A percentile compares a stretch with the other conserved stretches of the same genome.
Conservation (phyloP, 2,888 invertebrate species). For the Agriopis marginaria region DNA sequence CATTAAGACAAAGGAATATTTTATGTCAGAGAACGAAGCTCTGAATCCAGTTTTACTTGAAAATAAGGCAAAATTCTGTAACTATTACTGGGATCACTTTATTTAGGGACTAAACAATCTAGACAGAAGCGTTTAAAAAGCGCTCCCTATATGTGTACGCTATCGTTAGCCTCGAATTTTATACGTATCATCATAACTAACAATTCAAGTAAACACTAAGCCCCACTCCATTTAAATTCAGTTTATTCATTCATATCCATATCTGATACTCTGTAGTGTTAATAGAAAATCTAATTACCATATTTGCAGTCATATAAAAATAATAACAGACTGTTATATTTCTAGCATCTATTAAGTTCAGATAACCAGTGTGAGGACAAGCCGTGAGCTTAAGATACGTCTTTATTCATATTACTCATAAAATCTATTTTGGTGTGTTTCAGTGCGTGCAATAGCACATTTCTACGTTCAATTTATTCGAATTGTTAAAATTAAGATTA, state of each 20-base stretch:
- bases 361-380: constrained; percentile 77
- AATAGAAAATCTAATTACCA: constrained; percentile 82
- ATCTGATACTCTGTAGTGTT: constrained; percentile 71
- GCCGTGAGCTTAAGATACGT: constrained; percentile 76
- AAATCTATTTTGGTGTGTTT: constrained; percentile 80
- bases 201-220: constrained; percentile 29
- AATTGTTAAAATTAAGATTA: constrained; percentile 72
- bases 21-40: too few relatives aligned
- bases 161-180: background rate
- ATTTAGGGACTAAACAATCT: too few relatives aligned
- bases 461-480: constrained; percentile 72
- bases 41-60: too few relatives aligned
- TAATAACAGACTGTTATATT: constrained; percentile 80
- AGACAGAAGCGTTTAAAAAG: background rate
- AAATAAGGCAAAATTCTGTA: too few relatives aligned
- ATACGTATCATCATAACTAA: constrained; percentile 13
- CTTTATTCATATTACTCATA: constrained; percentile 60
- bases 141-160: background rate
- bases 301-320: constrained; percentile 85
- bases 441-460: constrained; percentile 85
- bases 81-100: too few relatives aligned
- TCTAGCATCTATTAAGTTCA: constrained; percentile 80
- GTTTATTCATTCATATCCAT: constrained; percentile 37
- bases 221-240: constrained; percentile 31
- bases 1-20: too few relatives aligned